phyloP scores from a whole-genome alignment of 2,888 invertebrate species.

The Caenorhabditis sp. region DNA sequence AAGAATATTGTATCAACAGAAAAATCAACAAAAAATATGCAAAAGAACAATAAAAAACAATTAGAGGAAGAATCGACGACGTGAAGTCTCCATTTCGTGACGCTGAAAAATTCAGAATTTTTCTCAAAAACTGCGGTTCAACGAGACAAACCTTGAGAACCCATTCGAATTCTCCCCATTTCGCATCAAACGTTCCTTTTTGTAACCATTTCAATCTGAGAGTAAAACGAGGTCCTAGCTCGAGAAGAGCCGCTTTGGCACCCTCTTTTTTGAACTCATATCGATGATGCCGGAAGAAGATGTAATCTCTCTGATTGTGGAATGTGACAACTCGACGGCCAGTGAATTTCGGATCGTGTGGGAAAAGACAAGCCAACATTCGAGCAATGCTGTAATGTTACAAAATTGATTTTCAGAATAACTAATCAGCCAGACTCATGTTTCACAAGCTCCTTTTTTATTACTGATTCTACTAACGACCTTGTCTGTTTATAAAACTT shows the following conservation, averaged over 20 bases:
- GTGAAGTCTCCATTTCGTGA: constrained; percentile 90
- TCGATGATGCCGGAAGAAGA: constrained; percentile 96
- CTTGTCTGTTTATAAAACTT: too few relatives aligned
- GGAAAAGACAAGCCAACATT: constrained; percentile 88
- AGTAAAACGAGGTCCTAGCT: constrained; percentile 97
- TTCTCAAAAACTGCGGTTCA: background rate
- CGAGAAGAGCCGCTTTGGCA: constrained; percentile 80
- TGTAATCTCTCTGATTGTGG: constrained; percentile 97
- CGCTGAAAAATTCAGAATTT: constrained; percentile 77
- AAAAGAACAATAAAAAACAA: constrained; percentile 18
- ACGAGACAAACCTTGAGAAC: constrained; percentile 75
- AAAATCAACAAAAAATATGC: constrained; percentile 10
- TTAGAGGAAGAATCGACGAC: constrained; percentile 89
- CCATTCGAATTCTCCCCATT: constrained; percentile 96
- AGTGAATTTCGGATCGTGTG: constrained; percentile 92
- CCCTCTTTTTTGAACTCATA: constrained; percentile 84
- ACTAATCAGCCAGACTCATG: too few relatives aligned
- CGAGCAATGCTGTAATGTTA: constrained; percentile 41
- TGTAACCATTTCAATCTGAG: constrained; percentile 89
- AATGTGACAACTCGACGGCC: constrained; percentile 93
- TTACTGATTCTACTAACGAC: too few relatives aligned
- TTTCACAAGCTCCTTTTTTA: too few relatives aligned
- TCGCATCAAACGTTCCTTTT: constrained; percentile 95
- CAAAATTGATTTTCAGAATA: constrained; percentile 13
- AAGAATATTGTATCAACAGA: constrained; percentile 18